Evolutionary conservation across 2,888 invertebrate species (phyloP).

Genomic region (Tetrapedia diversipes): DNA sequence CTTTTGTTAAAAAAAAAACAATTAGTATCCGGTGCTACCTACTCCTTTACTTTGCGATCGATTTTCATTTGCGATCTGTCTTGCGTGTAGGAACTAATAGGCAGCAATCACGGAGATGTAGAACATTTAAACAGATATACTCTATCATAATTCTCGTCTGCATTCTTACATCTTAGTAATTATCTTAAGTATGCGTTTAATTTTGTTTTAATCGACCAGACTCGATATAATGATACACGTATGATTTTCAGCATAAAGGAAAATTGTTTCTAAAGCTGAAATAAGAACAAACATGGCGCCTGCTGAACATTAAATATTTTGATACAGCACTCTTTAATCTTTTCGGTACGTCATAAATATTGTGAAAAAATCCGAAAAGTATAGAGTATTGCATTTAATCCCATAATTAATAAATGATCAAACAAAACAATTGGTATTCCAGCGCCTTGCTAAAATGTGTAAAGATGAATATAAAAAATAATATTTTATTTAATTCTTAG

Average conservation of each 20-base stretch:
- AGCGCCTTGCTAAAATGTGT: slow-evolving; percentile 62
- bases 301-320: slow-evolving; percentile 46
- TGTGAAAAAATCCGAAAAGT: slow-evolving; percentile 50
- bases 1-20: slow-evolving; percentile 60
- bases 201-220: slow-evolving; percentile 64
- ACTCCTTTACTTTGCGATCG: slow-evolving; percentile 64
- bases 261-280: slow-evolving; percentile 68
- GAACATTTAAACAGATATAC: slow-evolving; percentile 70
- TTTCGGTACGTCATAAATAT: slow-evolving; percentile 44
- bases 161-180: slow-evolving; percentile 72
- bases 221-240: slow-evolving; percentile 65
- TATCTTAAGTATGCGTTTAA: slow-evolving; percentile 69
- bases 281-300: slow-evolving; percentile 64
- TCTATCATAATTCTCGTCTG: slow-evolving; percentile 68
- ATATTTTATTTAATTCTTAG: slow-evolving; percentile 77
- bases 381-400: slow-evolving; percentile 40
- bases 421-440: slow-evolving; percentile 47
- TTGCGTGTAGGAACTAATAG: slow-evolving; percentile 77
- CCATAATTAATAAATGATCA: slow-evolving; percentile 24
- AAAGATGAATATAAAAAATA: slow-evolving; percentile 78
- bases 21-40: slow-evolving; percentile 68
- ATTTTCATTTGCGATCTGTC: slow-evolving; percentile 60
- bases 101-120: slow-evolving; percentile 73
- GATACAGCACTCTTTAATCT: slow-evolving; percentile 45
- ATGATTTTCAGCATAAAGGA: slow-evolving; percentile 60